Percentiles rank a stretch among this genome's conserved stretches.
Conservation (phyloP, 2,888 invertebrate species). For the Lasioglossum leucozonium region DNA sequence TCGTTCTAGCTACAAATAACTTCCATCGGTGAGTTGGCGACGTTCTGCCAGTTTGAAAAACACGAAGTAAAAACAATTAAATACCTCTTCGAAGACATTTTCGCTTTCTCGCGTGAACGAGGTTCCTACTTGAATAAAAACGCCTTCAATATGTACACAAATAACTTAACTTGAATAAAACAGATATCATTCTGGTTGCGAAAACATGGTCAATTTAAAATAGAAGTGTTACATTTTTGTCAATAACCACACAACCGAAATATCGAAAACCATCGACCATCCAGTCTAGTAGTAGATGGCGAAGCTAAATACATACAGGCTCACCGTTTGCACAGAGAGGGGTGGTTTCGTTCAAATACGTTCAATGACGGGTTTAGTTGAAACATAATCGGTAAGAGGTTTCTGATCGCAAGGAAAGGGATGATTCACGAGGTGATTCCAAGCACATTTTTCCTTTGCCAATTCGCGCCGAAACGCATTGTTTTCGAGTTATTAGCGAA, state of each 20-base stretch:
- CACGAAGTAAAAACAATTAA: constrained; percentile 74
- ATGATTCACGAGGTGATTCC: neutral
- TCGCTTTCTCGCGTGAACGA: constrained; percentile 77
- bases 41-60: constrained; percentile 54
- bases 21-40: constrained; percentile 34
- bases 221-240: constrained; percentile 79
- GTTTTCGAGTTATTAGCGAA: too few relatives aligned
- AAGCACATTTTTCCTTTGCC: neutral
- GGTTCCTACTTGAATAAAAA: constrained; percentile 72
- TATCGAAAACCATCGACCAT: constrained; percentile 78
- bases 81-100: constrained; percentile 84
- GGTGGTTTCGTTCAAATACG: neutral
- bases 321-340: constrained; percentile 25
- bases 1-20: constrained; percentile 52
- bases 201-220: constrained; percentile 76
- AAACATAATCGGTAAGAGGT: neutral
- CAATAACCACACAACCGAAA: constrained; percentile 81
- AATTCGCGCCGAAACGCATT: too few relatives aligned
- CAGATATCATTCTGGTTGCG: constrained; percentile 71
- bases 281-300: constrained; percentile 78
- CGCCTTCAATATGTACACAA: constrained; percentile 75
- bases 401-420: neutral
- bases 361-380: neutral
- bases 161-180: constrained; percentile 71
- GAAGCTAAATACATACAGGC: constrained; percentile 53